phyloP scores from a whole-genome alignment of 2,888 invertebrate genomes.

The Neuroscelio doddi region DNA sequence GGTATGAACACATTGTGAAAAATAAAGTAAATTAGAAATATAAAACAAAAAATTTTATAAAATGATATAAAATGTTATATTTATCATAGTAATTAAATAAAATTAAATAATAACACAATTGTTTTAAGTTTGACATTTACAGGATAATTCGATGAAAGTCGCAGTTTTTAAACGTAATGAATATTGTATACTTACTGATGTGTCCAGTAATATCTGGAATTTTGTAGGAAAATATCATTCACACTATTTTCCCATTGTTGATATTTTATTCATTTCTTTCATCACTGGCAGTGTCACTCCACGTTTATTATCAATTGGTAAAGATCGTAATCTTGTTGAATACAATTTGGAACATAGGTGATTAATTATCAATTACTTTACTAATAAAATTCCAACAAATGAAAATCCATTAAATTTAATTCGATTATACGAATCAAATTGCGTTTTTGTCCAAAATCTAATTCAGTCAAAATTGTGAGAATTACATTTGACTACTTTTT shows the following conservation, averaged over 20 bases:
- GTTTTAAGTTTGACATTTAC: slow-evolving; percentile 18
- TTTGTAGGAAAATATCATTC: slow-evolving; percentile 77
- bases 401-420: too few species aligned
- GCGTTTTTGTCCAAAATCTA: too few species aligned
- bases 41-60: too few species aligned
- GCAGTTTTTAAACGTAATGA: slow-evolving; percentile 65
- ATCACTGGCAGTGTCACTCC: slow-evolving; percentile 67
- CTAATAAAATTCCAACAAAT: too few species aligned
- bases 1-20: too few species aligned
- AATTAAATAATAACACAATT: not conserved
- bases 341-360: slow-evolving; percentile 75
- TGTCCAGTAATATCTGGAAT: slow-evolving; percentile 70
- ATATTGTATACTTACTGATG: too few species aligned
- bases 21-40: too few species aligned
- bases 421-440: too few species aligned
- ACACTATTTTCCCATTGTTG: slow-evolving; percentile 76
- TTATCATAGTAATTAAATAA: not conserved
- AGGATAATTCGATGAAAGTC: slow-evolving; percentile 75
- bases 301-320: slow-evolving; percentile 76
- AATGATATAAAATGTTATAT: too few species aligned
- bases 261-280: slow-evolving; percentile 75
- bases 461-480: too few species aligned
- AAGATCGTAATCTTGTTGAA: slow-evolving; percentile 76
- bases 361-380: too few species aligned
- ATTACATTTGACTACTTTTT: too few species aligned